phyloP scores from a whole-genome alignment of 2,113 vertebrate species.

The Halichoerus grypus region DNA sequence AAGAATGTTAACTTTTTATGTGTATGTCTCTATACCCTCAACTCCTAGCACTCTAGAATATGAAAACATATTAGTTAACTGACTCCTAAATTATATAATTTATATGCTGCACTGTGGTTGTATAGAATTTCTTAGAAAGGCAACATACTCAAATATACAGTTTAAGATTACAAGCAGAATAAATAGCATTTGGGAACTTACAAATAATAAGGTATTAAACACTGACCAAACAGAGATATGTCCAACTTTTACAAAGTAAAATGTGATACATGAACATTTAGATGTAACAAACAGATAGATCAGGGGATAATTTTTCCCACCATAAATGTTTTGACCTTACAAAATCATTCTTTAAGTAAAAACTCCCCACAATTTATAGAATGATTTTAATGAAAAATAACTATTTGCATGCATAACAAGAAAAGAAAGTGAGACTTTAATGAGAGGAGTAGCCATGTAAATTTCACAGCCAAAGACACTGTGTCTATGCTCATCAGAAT shows the following conservation, averaged over 20 bases:
- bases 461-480: not conserved
- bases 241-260: not conserved
- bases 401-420: not conserved
- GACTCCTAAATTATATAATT: not conserved
- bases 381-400: not conserved
- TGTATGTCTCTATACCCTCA: not conserved
- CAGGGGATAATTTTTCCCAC: not conserved
- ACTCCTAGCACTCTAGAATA: not conserved
- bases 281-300: not conserved
- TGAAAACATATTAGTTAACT: not conserved
- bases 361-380: not conserved
- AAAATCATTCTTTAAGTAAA: slow-evolving; percentile 38
- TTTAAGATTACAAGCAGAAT: not conserved
- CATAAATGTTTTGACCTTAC: not conserved
- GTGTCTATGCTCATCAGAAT: not conserved
- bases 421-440: not conserved
- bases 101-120: not conserved
- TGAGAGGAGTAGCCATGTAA: not conserved
- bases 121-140: not conserved
- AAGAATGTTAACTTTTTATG: not conserved
- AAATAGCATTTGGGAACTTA: not conserved
- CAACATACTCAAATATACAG: not conserved
- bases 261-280: not conserved
- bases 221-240: not conserved
- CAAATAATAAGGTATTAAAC: not conserved